phyloP scores from a whole-genome alignment of 2,113 vertebrate genomes.

The Tenebrosternarchus preto region DNA sequence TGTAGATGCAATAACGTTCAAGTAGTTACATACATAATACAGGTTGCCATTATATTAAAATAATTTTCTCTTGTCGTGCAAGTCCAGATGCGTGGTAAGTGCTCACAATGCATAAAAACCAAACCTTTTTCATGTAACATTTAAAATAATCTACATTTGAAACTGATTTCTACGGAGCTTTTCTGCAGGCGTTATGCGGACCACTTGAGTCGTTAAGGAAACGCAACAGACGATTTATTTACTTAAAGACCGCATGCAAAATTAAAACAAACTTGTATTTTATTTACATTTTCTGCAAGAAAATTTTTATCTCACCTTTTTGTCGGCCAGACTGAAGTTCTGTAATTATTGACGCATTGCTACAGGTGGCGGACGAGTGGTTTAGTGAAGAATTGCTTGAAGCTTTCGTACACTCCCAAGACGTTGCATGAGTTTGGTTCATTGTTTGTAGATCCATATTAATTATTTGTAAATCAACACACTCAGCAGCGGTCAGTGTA shows the following conservation, averaged over 20 bases:
- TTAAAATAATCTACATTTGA: no score
- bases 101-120: no score
- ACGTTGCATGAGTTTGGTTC: conserved; percentile 42
- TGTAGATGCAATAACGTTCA: no score
- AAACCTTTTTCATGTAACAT: no score
- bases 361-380: conserved; percentile 44
- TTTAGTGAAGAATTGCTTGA: conserved; percentile 19
- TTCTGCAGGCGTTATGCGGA: no score
- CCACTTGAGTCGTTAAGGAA: no score
- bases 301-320: conserved; percentile 53
- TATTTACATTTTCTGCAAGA: not conserved
- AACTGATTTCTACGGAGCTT: no score
- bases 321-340: conserved; percentile 33
- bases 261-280: not conserved
- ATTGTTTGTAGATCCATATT: conserved; percentile 39
- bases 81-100: no score
- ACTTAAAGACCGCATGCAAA: not conserved
- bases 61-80: no score
- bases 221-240: not conserved
- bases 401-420: conserved; percentile 33
- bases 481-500: no score
- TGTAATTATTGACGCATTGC: conserved; percentile 43
- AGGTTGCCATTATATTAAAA: no score
- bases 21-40: no score
- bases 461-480: not conserved